Base-by-base conservation (phyloP, 2,113 vertebrate species). In the Laterallus jamaicensis region DNA sequence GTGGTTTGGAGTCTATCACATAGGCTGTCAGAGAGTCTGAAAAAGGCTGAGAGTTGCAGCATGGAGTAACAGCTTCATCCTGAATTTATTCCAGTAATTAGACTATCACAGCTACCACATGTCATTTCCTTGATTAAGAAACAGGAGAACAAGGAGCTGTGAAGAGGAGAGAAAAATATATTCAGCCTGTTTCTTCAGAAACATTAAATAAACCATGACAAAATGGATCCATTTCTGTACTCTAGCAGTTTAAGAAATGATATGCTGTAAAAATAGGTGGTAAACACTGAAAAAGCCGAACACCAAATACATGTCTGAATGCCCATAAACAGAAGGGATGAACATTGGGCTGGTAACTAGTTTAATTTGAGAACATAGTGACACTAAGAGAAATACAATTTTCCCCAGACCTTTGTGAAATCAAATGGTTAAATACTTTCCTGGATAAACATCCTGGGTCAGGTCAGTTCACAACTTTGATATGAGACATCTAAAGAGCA, bases 31-130 rank as follows among this genome's bases (percentile, higher is more conserved):
- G 5, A 31, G 29, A 81, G 15, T 71, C 66, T 88, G 88, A 88
- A 37, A 93, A 76, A 87, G n/a, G 8, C 74, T 88, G 69, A 52
- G 64, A 85, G n/a, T 9, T 92, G 54, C 74, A 87, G 62, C 25
- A 19, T 69, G 35, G 66, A 84, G 69, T 92, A 92, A 79, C 74
- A 82, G 66, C 63, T 95, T 96, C 40, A 91, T 91, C n/a, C 56
- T 42, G 58, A 92, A 68, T 94, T 96, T 92, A 86, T 93, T 79
- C 64, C 39, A 63, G 58, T 84, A 94, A 96, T 94, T 92, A 93
- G 86, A 77, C 77, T 92, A 91, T 92, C 86, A 73, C 59, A 91
- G 69, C 60, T 73, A 82, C 83, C 80, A 82, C 69, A 50, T 87
- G 55, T 55, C 40, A 50, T 92, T 95, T 94, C 20, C 66, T 66